These are phyloP conservation scores for Apostichopus japonicus DNA, from an alignment of 35 echinoderm and acorn worm species.

Conservation along the genomic window DNA sequence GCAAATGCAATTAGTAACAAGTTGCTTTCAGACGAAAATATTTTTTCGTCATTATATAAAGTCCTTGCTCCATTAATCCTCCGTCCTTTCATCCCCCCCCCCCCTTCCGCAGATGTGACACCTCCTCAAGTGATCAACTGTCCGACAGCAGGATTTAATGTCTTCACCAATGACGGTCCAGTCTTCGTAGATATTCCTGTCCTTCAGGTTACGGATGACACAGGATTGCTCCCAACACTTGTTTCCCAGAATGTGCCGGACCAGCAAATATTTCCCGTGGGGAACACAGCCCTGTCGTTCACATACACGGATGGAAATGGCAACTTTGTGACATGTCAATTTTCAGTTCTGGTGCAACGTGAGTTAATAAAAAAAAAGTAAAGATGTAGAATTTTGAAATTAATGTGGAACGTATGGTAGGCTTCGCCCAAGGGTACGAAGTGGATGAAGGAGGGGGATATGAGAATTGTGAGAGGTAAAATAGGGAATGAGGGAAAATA, in stretches of 20 bases:
- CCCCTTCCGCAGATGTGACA: slow-evolving; percentile 1
- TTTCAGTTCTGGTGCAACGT: not conserved
- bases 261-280: not conserved
- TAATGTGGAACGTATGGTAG: too few species aligned
- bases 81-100: too few species aligned
- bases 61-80: too few species aligned
- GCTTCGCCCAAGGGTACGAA: too few species aligned
- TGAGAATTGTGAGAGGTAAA: too few species aligned
- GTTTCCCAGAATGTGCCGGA: not conserved
- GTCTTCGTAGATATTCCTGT: slow-evolving; percentile 28
- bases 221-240: not conserved
- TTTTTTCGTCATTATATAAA: too few species aligned
- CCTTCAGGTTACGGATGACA: slow-evolving; percentile 26
- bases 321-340: slow-evolving; percentile 13
- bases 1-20: too few species aligned
- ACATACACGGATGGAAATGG: slow-evolving; percentile 17
- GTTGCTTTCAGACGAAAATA: too few species aligned
- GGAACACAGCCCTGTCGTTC: not conserved
- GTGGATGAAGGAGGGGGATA: too few species aligned
- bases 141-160: not conserved
- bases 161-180: not conserved
- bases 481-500: too few species aligned
- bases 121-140: slow-evolving; percentile 30
- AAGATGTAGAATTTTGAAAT: too few species aligned
- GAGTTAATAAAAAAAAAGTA: not conserved